These are phyloP conservation scores for Erythrocercus mccallii DNA, from an alignment of 2,113 vertebrate genomes.

Conservation along the genomic window DNA sequence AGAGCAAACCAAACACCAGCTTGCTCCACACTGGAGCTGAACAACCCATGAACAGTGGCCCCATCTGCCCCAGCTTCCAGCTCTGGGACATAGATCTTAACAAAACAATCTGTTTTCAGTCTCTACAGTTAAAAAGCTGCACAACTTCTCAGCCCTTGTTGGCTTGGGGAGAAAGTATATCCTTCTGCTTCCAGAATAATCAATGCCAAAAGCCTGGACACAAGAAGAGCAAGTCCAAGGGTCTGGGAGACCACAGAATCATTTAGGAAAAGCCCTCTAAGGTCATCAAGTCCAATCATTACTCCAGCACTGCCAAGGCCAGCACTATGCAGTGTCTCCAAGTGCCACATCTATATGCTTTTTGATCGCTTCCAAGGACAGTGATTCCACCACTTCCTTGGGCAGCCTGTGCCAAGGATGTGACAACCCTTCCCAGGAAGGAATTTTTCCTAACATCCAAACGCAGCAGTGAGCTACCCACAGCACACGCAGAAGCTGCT, in stretches of 20 bases:
- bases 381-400: neutral
- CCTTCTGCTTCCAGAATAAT: neutral
- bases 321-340: neutral
- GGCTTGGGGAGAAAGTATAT: neutral
- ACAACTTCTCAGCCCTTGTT: neutral
- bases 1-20: neutral
- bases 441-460: neutral
- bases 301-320: neutral
- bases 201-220: neutral
- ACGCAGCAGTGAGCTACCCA: neutral
- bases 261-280: neutral
- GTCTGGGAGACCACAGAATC: neutral
- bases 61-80: neutral
- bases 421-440: neutral
- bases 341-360: neutral
- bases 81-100: neutral
- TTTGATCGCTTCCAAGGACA: neutral
- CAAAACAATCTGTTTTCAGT: neutral
- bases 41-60: rapidly evolving
- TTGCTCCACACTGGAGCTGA: neutral
- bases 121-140: neutral
- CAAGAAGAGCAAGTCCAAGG: neutral
- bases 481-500: neutral
- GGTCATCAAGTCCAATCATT: neutral
- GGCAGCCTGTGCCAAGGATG: neutral